A percentile compares a stretch with the other conserved stretches of the same genome.
Evolutionary conservation across 1,140 invertebrate species (phyloP).

Genomic region (Apis florea): DNA sequence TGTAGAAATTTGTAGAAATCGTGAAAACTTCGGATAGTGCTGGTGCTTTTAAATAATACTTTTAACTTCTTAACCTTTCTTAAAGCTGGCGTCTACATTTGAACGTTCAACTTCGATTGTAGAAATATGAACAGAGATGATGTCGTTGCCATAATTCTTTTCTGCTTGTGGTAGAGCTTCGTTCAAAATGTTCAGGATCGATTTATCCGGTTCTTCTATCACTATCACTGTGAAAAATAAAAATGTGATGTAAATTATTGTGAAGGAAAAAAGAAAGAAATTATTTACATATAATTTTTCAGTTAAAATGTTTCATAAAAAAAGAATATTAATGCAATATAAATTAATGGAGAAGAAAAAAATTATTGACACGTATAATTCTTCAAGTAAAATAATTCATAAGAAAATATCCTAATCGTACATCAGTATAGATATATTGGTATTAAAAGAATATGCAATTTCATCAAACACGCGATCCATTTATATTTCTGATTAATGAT

Average conservation of each 20-base stretch:
- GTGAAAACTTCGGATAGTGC: too few species aligned
- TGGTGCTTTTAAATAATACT: not conserved
- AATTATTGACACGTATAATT: too few species aligned
- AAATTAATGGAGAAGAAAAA: too few species aligned
- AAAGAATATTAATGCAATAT: too few species aligned
- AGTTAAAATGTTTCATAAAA: not conserved
- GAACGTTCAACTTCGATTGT: conserved; percentile 69
- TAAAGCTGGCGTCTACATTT: conserved; percentile 67
- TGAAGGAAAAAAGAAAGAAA: not conserved
- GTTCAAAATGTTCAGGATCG: conserved; percentile 65
- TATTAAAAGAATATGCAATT: not conserved
- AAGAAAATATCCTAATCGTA: not conserved
- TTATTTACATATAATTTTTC: not conserved
- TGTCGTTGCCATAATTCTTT: conserved; percentile 57
- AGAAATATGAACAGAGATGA: conserved; percentile 65
- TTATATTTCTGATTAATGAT: not conserved
- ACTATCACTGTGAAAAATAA: conserved; percentile 69
- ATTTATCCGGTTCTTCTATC: conserved; percentile 68
- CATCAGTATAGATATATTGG: not conserved
- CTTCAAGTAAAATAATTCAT: not conserved
- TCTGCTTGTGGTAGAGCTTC: conserved; percentile 67
- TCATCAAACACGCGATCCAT: not conserved
- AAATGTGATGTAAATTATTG: not conserved
- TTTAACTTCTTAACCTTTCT: conserved; percentile 62
- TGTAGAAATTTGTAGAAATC: not conserved